These are phyloP conservation scores for Sinella curviseta DNA, from an alignment of 1,140 invertebrate genomes.

Conservation along the genomic window DNA sequence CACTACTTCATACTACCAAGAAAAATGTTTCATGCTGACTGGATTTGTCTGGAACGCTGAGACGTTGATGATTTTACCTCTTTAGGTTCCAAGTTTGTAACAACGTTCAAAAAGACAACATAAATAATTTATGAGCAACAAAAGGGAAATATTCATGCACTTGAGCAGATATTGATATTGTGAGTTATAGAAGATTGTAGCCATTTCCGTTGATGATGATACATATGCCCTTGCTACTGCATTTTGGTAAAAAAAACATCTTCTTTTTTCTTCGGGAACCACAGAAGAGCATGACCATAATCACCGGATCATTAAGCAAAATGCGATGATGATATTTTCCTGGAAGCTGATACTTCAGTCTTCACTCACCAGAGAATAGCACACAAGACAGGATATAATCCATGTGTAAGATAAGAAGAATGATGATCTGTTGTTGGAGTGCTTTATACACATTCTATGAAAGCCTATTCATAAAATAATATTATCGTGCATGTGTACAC, in stretches of 20 bases:
- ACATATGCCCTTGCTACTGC: no score
- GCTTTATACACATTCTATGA: no score
- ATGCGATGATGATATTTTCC: constrained; percentile 31
- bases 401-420: neutral
- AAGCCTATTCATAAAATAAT: no score
- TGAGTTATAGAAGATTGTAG: neutral
- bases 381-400: neutral
- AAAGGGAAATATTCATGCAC: neutral
- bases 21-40: no score
- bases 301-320: constrained; percentile 45
- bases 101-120: no score
- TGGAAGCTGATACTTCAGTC: constrained; percentile 7
- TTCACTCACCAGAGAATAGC: neutral
- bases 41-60: no score
- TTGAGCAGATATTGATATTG: neutral
- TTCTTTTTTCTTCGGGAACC: neutral
- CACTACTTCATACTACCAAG: no score
- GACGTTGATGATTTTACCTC: no score
- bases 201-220: neutral
- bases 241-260: no score
- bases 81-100: no score
- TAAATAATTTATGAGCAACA: neutral
- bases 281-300: constrained; percentile 34
- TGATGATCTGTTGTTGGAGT: neutral
- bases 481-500: no score